Base-by-base conservation (phyloP, 2,113 vertebrate species). In the Lepisosteus oculatus region DNA sequence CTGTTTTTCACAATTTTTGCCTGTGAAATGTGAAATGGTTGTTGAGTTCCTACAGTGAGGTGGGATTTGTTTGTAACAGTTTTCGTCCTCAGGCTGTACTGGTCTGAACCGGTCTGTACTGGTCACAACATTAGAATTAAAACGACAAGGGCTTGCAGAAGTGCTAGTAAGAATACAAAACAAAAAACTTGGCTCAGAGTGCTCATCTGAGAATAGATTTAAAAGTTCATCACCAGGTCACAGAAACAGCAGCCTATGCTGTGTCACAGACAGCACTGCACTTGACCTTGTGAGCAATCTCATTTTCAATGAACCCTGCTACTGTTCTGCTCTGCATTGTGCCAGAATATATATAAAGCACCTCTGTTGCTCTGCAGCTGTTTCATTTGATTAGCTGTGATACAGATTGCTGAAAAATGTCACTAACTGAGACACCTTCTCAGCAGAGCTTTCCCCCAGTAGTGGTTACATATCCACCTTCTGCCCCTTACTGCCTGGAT, bases 141-240 rank as follows among this genome's bases (percentile, higher is more conserved):
- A 29, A 29, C 29, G 29, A 29, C 29, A 29, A 1, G 29, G 2
- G 29, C 29, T 29, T 29, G 29, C 29, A 12, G 41, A 11, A 3
- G 41, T 57, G 29, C 55, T 7, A 41, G 29, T 51, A 55, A 54
- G 51, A 61, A 42, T 29, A 61, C 68, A 55, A 55, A 4, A 3
- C 55, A 29, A 3, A 45, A 13, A 43, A 59, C 41, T 61, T 47
- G 55, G 55, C 42, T 11, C 42, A 17, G 14, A 7, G n/a, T 45
- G 56, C 42, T 61, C 55, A n/a, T 70, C 41, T 57, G 11, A 0
- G 55, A 43, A 3, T 70, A n/a, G 13, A 70, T 70, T 41, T 42
- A n/a, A 12, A 14, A 43, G 69, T 71, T 71, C 69, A 71, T 14
- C 41, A 42, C 8, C 45, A 12, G 70, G 70, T 65, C 70, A 72